Conservation (phyloP, 2,797 vertebrate species). For the Falco columbarius region DNA sequence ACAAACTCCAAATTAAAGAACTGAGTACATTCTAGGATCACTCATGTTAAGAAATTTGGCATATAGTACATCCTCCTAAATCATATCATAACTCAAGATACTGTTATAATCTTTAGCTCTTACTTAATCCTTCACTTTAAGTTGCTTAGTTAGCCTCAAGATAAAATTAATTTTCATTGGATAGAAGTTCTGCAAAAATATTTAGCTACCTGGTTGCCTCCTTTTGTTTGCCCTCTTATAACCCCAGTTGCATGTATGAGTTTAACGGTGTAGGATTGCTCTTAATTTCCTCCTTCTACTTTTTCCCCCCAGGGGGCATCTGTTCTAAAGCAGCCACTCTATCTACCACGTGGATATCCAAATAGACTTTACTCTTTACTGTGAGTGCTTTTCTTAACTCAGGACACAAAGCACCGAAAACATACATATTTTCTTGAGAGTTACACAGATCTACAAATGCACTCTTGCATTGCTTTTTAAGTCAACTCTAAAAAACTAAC, state of each 20-base stretch:
- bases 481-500: conserved; percentile 31
- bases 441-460: conserved; percentile 46
- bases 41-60: not conserved
- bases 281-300: conserved; percentile 76
- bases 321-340: conserved; percentile 70
- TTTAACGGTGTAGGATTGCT: conserved; percentile 72
- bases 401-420: conserved; percentile 70
- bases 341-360: conserved; percentile 68
- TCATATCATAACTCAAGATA: not conserved
- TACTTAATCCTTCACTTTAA: not conserved
- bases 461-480: conserved; percentile 26
- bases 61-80: not conserved
- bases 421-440: conserved; percentile 64
- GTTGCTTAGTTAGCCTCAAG: not conserved
- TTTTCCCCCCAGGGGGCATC: conserved; percentile 67
- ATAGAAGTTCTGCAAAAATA: conserved; percentile 41
- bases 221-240: conserved; percentile 58
- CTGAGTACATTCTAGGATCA: not conserved
- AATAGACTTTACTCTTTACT: conserved; percentile 66
- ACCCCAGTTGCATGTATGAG: conserved; percentile 20
- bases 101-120: not conserved
- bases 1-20: not conserved
- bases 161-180: conserved; percentile 40
- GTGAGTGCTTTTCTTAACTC: conserved; percentile 69
- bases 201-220: conserved; percentile 43